These are phyloP conservation scores for Sciurus carolinensis DNA, from an alignment of 2,797 vertebrate species.

Conservation along the genomic window DNA sequence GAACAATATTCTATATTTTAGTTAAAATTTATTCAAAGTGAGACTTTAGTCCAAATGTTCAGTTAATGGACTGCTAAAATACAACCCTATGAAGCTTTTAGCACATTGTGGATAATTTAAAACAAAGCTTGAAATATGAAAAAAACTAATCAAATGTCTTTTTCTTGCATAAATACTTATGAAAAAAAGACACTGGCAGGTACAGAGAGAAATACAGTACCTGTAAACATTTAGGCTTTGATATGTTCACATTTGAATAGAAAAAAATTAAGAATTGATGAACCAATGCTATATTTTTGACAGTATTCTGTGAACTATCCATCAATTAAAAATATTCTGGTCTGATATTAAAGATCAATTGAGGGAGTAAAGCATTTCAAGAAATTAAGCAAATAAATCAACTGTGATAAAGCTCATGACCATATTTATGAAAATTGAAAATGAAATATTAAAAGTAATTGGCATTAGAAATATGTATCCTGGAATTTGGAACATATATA, in stretches of 20 bases:
- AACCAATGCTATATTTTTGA: background rate
- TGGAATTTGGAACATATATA: background rate
- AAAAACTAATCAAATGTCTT: background rate
- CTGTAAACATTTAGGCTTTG: background rate
- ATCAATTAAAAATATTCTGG: background rate
- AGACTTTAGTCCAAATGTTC: conserved; percentile 5
- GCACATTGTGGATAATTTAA: background rate
- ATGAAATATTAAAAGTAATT: background rate
- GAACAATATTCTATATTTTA: background rate
- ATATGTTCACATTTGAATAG: background rate
- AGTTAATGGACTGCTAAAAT: background rate
- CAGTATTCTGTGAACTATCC: background rate
- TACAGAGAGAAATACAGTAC: background rate
- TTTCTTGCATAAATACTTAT: background rate
- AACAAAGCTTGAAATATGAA: background rate
- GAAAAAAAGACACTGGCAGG: background rate
- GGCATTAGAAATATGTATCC: background rate
- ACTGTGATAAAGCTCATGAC: background rate
- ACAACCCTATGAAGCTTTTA: background rate
- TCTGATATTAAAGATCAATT: background rate
- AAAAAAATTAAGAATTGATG: background rate
- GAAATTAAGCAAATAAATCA: background rate
- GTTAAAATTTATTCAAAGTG: background rate
- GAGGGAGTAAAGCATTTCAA: background rate
- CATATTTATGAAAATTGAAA: background rate